Evolutionary conservation across 92 coral and sea anemone species (phyloP), one percentile per base, ranked within the genome.

Genomic region (Umimayanthus chanpuru): DNA sequence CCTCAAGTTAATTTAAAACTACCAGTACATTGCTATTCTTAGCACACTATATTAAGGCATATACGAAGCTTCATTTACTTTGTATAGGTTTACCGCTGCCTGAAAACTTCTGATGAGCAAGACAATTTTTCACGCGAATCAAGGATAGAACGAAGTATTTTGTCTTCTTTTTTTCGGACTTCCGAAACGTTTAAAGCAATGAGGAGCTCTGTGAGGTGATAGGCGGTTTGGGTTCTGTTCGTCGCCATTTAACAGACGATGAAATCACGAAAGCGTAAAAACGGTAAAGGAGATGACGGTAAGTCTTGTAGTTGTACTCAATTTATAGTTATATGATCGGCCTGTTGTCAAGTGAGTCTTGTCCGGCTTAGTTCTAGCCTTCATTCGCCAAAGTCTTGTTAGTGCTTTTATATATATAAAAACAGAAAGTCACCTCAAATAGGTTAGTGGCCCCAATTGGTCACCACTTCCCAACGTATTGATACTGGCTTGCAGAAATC

Each of bases 261-360:
- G 73, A 66, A 66, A 66, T 21, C 73, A 66, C 26, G 73, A 66
- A 66, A 66, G 73, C 73, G 73, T 66, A 66, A 66, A 66, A 66
- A 66, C 28, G 73, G 73, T 66, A 66, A 21, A 66, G 73, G 73
- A 66, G 73, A 66, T 21, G 28, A 66, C 73, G 73, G 73, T 66
- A 21, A 21, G 73, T 66, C 5, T 5, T 64, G n/a, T n/a, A 64
- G 20, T 9, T 64, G 20, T 9, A 21, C 3, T 18, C 1, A 66
- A n/a, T n/a, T n/a, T n/a, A n/a, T n/a, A n/a, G n/a, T n/a, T n/a
- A n/a, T n/a, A n/a, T n/a, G 72, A 2, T 66, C n/a, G 72, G n/a
- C 6, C n/a, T 26, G 5, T 18, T 43, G 7, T 43, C 0, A 25
- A 64, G 0, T 3, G 18, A 64, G n/a, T n/a, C n/a, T n/a, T 64